These are phyloP conservation scores for Chymomyza amoena DNA, from an alignment of 2,888 invertebrate genomes.

Conservation along the genomic window DNA sequence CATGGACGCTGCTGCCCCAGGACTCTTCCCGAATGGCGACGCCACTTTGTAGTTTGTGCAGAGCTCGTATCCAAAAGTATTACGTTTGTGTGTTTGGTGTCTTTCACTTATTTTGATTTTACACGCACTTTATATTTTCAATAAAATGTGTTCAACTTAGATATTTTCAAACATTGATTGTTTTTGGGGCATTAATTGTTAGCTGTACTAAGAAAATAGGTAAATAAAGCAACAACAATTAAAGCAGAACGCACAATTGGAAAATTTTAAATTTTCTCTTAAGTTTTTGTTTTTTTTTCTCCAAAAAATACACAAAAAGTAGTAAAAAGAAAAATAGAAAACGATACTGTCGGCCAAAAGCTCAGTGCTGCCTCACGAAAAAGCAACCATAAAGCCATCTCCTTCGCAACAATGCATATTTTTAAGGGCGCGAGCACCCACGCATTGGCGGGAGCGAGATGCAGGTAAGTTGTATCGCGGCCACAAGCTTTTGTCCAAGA, in stretches of 20 bases:
- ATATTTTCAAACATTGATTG: neutral
- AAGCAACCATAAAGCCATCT: constrained; percentile 46
- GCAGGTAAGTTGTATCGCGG: constrained; percentile 59
- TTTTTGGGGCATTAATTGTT: neutral
- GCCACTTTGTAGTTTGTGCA: constrained; percentile 71
- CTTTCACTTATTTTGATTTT: neutral
- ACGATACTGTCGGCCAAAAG: constrained; percentile 45
- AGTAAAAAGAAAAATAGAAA: constrained; percentile 62
- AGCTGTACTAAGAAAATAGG: neutral
- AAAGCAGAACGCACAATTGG: constrained; percentile 3
- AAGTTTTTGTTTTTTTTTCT: constrained; percentile 48
- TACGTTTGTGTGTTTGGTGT: neutral
- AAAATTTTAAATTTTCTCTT: constrained; percentile 23
- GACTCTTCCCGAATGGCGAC: constrained; percentile 64
- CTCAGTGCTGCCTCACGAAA: constrained; percentile 46
- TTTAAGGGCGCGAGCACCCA: constrained; percentile 66
- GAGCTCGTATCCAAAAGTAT: constrained; percentile 48
- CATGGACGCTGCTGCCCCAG: constrained; percentile 72
- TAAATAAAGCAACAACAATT: constrained; percentile 1
- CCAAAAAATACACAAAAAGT: constrained; percentile 67
- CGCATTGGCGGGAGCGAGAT: constrained; percentile 54
- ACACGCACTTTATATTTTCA: constrained; percentile 49
- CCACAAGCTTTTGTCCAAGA: constrained; percentile 53
- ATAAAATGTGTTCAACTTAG: neutral
- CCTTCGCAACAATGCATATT: constrained; percentile 55